phyloP scores from a whole-genome alignment of 2,113 vertebrate species.

The Ceuthmochares aereus region DNA sequence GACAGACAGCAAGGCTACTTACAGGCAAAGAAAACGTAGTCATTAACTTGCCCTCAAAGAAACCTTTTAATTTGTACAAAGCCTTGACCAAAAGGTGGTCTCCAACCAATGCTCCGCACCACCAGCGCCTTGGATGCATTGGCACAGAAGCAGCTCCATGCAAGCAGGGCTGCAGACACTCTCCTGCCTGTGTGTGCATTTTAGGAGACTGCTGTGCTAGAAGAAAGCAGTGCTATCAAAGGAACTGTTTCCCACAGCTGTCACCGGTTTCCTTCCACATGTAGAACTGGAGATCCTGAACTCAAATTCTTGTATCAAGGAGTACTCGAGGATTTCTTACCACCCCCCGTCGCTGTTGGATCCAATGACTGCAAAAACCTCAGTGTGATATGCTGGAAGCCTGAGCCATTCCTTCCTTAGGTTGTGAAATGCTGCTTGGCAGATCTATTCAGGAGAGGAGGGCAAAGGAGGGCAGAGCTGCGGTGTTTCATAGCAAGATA shows the following conservation, averaged over 20 bases:
- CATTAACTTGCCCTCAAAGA: background rate
- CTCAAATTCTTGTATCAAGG: background rate
- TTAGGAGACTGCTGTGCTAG: background rate
- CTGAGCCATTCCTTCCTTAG: background rate
- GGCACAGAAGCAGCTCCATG: background rate
- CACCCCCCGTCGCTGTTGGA: background rate
- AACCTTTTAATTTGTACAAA: background rate
- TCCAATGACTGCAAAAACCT: background rate
- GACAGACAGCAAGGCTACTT: background rate
- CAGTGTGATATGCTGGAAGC: fast-evolving
- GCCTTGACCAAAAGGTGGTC: background rate
- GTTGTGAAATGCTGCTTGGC: background rate
- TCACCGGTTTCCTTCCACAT: background rate
- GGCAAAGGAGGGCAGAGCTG: background rate
- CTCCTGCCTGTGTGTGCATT: background rate
- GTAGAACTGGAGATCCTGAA: background rate
- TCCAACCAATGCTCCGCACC: background rate
- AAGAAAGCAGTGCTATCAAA: background rate
- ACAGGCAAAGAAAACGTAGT: background rate
- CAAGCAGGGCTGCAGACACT: background rate
- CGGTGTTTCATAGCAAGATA: fast-evolving
- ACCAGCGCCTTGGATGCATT: background rate
- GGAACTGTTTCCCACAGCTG: background rate
- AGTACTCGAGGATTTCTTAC: background rate
- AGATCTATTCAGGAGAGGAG: background rate